These are phyloP conservation scores for Rotaria magnacalcarata DNA, from an alignment of 2,888 invertebrate genomes.

Conservation along the genomic window DNA sequence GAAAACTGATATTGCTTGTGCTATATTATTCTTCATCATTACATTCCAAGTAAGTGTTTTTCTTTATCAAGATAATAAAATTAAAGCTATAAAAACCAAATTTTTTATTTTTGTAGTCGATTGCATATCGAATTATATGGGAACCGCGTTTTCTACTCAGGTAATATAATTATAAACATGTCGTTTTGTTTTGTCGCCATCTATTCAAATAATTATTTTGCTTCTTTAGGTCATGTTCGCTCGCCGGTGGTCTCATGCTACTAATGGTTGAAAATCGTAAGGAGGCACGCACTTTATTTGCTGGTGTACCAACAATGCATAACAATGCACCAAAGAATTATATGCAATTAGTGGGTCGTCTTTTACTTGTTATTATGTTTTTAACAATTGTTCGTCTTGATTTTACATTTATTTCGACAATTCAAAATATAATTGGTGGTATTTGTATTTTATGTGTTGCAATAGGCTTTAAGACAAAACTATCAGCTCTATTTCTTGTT, in stretches of 20 bases:
- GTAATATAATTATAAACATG: neutral
- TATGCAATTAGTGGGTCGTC: conserved; percentile 82
- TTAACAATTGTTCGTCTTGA: conserved; percentile 90
- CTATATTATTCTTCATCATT: conserved; percentile 84
- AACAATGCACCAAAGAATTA: conserved; percentile 86
- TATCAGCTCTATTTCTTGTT: conserved; percentile 88
- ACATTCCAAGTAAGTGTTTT: conserved; percentile 74
- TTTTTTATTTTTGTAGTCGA: neutral
- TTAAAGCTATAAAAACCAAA: too few species aligned
- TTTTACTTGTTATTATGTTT: conserved; percentile 96
- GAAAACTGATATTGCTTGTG: conserved; percentile 69
- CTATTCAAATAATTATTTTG: neutral
- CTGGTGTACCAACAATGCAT: conserved; percentile 69
- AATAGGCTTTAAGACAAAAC: conserved; percentile 94
- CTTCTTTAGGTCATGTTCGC: conserved; percentile 66
- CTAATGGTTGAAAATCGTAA: conserved; percentile 91
- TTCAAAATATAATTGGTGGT: conserved; percentile 86
- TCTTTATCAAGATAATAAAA: too few species aligned
- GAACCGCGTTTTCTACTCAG: neutral
- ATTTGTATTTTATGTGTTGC: conserved; percentile 88
- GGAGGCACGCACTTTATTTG: conserved; percentile 88
- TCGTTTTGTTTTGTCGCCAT: neutral
- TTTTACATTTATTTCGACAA: conserved; percentile 74
- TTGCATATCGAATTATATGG: neutral
- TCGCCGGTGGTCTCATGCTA: conserved; percentile 90